Evolutionary conservation across 1,140 invertebrate species (phyloP).

Genomic region (Diorhabda elongata): DNA sequence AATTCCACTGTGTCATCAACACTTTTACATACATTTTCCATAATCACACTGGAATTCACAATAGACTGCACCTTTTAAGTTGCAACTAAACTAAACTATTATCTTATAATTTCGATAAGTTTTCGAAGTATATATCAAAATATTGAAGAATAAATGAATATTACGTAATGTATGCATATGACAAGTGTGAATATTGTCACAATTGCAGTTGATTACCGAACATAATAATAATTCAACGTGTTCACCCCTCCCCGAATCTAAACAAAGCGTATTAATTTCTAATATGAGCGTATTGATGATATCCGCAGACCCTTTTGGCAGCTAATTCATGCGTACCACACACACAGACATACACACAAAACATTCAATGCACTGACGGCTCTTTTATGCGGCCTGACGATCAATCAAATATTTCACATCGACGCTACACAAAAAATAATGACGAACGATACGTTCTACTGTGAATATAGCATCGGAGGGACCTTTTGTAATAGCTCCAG

Average conservation of each 20-base stretch:
- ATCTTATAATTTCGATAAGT: too few species aligned
- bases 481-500: slow-evolving; percentile 36
- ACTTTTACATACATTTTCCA: too few species aligned
- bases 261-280: slow-evolving; percentile 36
- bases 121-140: background rate
- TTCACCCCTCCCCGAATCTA: slow-evolving; percentile 14
- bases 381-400: slow-evolving; percentile 37
- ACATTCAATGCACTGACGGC: slow-evolving; percentile 39
- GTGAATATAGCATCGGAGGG: slow-evolving; percentile 20
- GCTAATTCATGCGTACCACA: slow-evolving; percentile 32
- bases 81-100: too few species aligned
- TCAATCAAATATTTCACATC: slow-evolving; percentile 29
- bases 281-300: slow-evolving; percentile 31
- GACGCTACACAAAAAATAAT: slow-evolving; percentile 12
- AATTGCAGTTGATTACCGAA: slow-evolving; percentile 12
- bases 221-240: background rate
- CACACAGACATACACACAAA: slow-evolving; percentile 25
- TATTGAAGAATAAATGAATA: background rate
- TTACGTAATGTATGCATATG: background rate
- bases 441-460: slow-evolving; percentile 27
- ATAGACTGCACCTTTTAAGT: too few species aligned
- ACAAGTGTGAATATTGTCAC: slow-evolving; percentile 5
- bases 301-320: slow-evolving; percentile 40
- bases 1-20: too few species aligned
- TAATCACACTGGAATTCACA: too few species aligned